Conservation (phyloP, 2,888 invertebrate genomes). For the Allacma fusca region DNA sequence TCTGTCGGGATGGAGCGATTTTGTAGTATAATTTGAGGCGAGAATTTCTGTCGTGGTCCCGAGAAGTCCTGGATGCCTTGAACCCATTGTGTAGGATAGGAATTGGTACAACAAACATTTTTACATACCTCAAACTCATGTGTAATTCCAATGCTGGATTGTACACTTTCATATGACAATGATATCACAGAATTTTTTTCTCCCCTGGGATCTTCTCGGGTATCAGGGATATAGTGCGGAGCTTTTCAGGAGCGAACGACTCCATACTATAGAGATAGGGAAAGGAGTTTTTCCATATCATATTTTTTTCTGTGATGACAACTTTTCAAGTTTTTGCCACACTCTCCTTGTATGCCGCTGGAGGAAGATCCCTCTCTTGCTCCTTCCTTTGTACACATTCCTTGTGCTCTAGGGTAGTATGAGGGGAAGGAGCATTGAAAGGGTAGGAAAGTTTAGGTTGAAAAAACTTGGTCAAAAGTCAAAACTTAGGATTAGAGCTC, state of each 20-base stretch:
- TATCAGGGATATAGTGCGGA: background rate
- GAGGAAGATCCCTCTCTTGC: background rate
- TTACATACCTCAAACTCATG: too few species aligned
- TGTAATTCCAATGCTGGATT: too few species aligned
- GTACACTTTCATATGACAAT: too few species aligned
- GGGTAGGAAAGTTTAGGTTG: background rate
- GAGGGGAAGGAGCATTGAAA: too few species aligned
- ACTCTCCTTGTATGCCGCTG: background rate
- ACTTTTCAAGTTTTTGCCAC: slow-evolving; percentile 19
- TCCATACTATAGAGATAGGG: background rate
- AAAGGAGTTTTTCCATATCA: background rate
- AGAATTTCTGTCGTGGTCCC: background rate
- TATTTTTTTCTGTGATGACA: slow-evolving; percentile 1
- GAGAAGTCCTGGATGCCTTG: too few species aligned
- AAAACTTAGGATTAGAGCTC: background rate
- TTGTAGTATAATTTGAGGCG: background rate
- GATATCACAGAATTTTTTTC: too few species aligned
- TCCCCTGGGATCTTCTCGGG: background rate
- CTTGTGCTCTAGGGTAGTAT: background rate
- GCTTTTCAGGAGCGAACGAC: background rate
- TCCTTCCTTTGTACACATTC: background rate
- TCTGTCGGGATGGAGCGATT: background rate
- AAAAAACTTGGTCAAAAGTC: slow-evolving; percentile 7
- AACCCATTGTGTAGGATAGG: too few species aligned
- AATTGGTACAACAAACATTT: too few species aligned